A percentile compares a stretch with the other conserved stretches of the same genome.
These are phyloP conservation scores for Campylomormyrus tamandua DNA, from an alignment of 2,113 vertebrate genomes.

Conservation along the genomic window DNA sequence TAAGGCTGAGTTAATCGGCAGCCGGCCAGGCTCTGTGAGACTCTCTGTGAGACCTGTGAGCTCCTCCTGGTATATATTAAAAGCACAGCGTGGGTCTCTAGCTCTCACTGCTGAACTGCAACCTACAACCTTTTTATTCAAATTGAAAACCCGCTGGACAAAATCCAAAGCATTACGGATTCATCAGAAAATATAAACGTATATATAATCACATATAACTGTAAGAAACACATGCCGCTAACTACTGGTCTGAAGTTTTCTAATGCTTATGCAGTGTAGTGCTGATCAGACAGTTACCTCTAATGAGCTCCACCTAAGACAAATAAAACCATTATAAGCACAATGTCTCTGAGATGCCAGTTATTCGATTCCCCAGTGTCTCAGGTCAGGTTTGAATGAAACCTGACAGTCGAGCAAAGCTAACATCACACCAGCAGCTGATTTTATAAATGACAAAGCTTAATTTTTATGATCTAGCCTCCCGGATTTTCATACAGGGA, in stretches of 20 bases:
- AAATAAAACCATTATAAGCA: not conserved
- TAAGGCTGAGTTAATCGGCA: conserved; percentile 32
- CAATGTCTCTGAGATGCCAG: not conserved
- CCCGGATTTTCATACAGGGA: not conserved
- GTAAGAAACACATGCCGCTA: not conserved
- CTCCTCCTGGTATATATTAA: conserved; percentile 57
- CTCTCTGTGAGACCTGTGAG: conserved; percentile 38
- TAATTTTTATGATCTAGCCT: not conserved
- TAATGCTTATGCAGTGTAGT: not conserved
- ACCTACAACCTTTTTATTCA: not conserved
- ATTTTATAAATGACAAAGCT: not conserved
- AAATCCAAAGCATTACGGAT: not conserved
- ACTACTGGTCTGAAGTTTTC: not conserved
- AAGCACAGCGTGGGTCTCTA: conserved; percentile 29
- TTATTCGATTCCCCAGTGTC: not conserved
- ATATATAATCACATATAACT: not conserved
- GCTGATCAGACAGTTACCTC: not conserved
- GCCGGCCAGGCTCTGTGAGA: conserved; percentile 25
- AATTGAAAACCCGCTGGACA: not conserved
- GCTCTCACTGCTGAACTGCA: conserved; percentile 27
- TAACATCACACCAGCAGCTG: not conserved
- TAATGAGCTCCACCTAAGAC: not conserved
- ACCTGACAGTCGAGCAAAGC: not conserved
- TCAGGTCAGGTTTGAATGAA: not conserved
- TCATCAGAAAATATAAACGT: not conserved